Base-by-base conservation (phyloP, 2,797 vertebrate genomes). In the Leontopithecus rosalia region DNA sequence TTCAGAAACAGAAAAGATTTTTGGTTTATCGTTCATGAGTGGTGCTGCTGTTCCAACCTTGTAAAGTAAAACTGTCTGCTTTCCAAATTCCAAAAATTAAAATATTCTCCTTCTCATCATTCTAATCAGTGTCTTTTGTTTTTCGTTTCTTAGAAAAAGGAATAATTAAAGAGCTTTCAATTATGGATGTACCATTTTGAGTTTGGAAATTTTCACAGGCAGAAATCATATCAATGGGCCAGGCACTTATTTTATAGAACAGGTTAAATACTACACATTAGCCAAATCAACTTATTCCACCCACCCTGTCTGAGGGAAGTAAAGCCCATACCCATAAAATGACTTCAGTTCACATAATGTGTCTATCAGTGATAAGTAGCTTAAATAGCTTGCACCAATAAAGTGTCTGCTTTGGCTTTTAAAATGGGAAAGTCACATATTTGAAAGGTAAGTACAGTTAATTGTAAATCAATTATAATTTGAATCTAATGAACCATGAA, bases 401-500 rank as follows among this genome's bases (percentile, higher is more conserved):
- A 96, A 75, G 15, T 90, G 73, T 94, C 91, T 97, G 89, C 81
- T 86, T 97, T 94, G 95, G 43, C 70, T 95, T 95, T 94, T 84
- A n/a, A 98, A 97, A 92, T 96, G 92, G 95, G n/a, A 50, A 92
- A 90, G 67, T 77, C 81, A 94, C 52, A 84, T 24, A 77, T 90
- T 91, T 81, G 92, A 57, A 82, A 73, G 88, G 67, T 92, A 87
- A 97, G 97, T 73, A 87, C 90, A 97, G 91, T 36, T 97, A 97
- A 93, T 33, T 93, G 84, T 14, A 30, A 97, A 81, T 95, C 88
- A 96, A 88, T 88, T 91, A 95, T 90, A 85, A 97, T 93, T 96
- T 92, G 93, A 96, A 43, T 90, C 97, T 97, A 97, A 97, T 94
- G 91, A 96, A 97, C 95, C 98, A 96, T 87, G 95, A 46, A 67